A percentile compares a stretch with the other conserved stretches of the same genome.
Conservation (phyloP, 2,113 vertebrate genomes). For the Paratilapia polleni region DNA sequence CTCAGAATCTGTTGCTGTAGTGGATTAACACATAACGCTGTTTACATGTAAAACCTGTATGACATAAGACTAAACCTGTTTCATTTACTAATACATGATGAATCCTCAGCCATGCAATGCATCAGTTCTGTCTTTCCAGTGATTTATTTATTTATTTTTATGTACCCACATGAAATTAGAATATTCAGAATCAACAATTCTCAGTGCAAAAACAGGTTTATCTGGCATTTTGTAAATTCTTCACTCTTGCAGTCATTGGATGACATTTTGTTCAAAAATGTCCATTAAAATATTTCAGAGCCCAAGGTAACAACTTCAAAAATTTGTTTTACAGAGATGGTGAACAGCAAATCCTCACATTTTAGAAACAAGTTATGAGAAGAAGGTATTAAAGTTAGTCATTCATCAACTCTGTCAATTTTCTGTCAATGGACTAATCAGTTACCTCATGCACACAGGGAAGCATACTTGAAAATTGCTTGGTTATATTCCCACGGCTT, state of each 20-base stretch:
- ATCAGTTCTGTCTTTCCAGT: too few relatives aligned
- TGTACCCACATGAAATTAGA: too few relatives aligned
- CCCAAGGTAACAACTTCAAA: neutral
- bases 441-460: too few relatives aligned
- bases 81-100: neutral
- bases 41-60: neutral
- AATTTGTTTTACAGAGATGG: neutral
- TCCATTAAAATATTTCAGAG: neutral
- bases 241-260: too few relatives aligned
- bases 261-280: too few relatives aligned
- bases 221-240: neutral
- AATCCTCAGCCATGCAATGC: too few relatives aligned
- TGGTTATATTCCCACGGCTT: too few relatives aligned
- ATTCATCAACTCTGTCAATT: neutral
- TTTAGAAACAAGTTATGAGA: neutral
- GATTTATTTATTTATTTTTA: too few relatives aligned
- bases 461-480: too few relatives aligned
- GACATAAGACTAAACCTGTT: neutral
- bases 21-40: neutral
- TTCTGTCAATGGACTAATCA: too few relatives aligned
- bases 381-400: neutral
- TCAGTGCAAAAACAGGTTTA: rapidly evolving
- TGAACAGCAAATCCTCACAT: neutral
- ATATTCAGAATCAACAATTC: neutral
- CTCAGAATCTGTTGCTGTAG: neutral